phyloP scores from a whole-genome alignment of 1,140 invertebrate species.

The Maniola jurtina region DNA sequence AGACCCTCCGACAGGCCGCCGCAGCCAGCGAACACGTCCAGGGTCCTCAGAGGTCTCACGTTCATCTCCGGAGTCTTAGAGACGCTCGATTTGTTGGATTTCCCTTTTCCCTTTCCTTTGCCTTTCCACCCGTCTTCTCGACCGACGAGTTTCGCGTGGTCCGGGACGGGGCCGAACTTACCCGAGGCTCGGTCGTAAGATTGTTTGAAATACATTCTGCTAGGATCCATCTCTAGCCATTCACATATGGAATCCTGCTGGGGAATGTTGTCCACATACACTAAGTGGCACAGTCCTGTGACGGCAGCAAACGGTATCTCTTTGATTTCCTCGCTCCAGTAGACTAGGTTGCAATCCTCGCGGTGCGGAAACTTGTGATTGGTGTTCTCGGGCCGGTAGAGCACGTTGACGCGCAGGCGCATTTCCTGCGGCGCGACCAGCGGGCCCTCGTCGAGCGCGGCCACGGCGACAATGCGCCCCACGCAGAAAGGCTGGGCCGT shows the following conservation, averaged over 20 bases:
- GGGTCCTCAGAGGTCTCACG: conserved; percentile 79
- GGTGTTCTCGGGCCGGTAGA: conserved; percentile 90
- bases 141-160: conserved; percentile 80
- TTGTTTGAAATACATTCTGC: conserved; percentile 89
- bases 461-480: conserved; percentile 82
- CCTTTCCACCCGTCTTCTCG: conserved; percentile 81
- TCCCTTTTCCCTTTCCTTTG: conserved; percentile 86
- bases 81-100: conserved; percentile 75
- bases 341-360: conserved; percentile 86
- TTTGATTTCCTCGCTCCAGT: conserved; percentile 87
- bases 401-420: conserved; percentile 83
- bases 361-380: conserved; percentile 80
- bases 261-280: conserved; percentile 68
- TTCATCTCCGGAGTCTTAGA: conserved; percentile 54
- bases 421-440: conserved; percentile 80
- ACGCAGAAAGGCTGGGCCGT: conserved; percentile 89
- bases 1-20: conserved; percentile 88
- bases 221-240: conserved; percentile 82
- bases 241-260: conserved; percentile 73
- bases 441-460: conserved; percentile 73
- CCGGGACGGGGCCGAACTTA: conserved; percentile 82
- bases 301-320: conserved; percentile 70
- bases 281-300: conserved; percentile 59
- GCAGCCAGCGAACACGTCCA: conserved; percentile 95
- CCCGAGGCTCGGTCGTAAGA: conserved; percentile 82